Base-by-base conservation (phyloP, 2,113 vertebrate species). In the Peromyscus leucopus region DNA sequence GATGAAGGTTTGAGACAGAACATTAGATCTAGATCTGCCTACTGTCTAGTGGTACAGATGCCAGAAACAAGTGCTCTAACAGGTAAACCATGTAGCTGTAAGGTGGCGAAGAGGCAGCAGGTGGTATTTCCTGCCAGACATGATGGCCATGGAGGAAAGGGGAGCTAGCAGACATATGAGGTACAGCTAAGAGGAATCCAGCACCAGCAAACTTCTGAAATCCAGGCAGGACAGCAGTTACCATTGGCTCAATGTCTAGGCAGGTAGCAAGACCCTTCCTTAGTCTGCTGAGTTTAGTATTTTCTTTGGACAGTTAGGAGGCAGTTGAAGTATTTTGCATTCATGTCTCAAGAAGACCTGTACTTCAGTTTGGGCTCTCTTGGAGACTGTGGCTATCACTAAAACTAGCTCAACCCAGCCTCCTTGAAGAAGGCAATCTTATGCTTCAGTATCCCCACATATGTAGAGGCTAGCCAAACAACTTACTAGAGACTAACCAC, bases 391-490 rank as follows among this genome's bases (percentile, higher is more conserved):
- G 84, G 46, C 76, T 71, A 48, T 11, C 36, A 85, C 46, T 21
- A 71, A 97, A 80, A 48, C 55, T 89, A 93, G 28, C 8, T 85
- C 65, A 90, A n/a, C 15, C 5, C 75, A 91, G 36, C 42, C 31
- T 89, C 39, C 22, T 76, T 2, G 33, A 78, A 78, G 26, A 67
- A 80, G 17, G 75, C 7, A 96, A 80, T 12, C 17, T 57, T 89
- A 46, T 91, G 76, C 15, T 39, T 67, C 57, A 79, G 22, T 57
- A 94, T 17, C 61, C 67, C 31, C 9, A 42, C 78, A 95, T 7
- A 89, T 69, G 36, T 75, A 75, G 61, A 93, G 63, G 33, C 89
- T 15, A 95, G 36, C 16, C 65, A 96, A 59, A 55, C 26, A 97
- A 67, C 36, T 36, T 36, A 65, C 33, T 28, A 39, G 51, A 95